Evolutionary conservation across 2,888 invertebrate genomes (phyloP).

Genomic region (Hedychridium roseum): DNA sequence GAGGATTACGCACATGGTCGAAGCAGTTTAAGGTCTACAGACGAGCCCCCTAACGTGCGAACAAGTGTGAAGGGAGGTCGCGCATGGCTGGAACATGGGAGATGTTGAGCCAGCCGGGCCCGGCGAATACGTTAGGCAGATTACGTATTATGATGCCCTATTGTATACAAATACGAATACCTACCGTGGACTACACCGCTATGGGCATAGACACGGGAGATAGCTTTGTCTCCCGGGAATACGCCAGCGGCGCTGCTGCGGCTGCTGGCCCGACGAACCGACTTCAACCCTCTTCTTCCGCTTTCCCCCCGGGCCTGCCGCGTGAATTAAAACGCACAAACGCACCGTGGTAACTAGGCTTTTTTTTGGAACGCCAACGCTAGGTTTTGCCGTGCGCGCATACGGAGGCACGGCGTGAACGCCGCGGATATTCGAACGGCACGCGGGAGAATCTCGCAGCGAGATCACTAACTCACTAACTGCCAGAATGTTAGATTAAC

Average conservation of each 20-base stretch:
- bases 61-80: constrained; percentile 29
- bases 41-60: constrained; percentile 28
- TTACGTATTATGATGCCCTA: constrained; percentile 61
- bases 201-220: constrained; percentile 40
- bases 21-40: constrained; percentile 34
- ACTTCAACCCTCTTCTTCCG: background rate
- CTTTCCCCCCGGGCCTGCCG: constrained; percentile 1
- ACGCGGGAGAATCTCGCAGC: too few species aligned
- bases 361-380: too few species aligned
- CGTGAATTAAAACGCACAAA: constrained; percentile 10
- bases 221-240: constrained; percentile 43
- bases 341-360: background rate
- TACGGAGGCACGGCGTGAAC: too few species aligned
- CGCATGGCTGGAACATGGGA: constrained; percentile 49
- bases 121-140: constrained; percentile 55
- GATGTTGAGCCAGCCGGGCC: constrained; percentile 46
- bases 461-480: too few species aligned
- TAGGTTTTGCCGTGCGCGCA: too few species aligned
- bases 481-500: too few species aligned
- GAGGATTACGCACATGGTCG: constrained; percentile 40
- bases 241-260: constrained; percentile 18
- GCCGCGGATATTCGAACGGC: too few species aligned
- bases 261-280: background rate
- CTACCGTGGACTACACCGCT: constrained; percentile 28
- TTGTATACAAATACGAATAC: constrained; percentile 60